Percentiles rank a stretch among this genome's conserved stretches.
These are phyloP conservation scores for Xyliphius kryptos DNA, from an alignment of 2,113 vertebrate genomes.

Conservation along the genomic window DNA sequence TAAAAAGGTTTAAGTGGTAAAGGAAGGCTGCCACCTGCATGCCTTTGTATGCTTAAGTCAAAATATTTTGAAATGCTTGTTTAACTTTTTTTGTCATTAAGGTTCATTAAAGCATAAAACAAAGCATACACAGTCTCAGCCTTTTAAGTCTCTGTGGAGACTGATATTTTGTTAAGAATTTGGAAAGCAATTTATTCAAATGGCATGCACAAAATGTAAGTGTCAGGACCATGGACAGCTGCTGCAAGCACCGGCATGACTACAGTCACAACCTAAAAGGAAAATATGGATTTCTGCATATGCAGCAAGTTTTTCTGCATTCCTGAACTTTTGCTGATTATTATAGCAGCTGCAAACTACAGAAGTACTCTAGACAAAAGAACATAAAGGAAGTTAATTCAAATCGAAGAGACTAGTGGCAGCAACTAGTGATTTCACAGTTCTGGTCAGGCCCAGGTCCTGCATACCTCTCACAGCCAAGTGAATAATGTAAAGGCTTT, in stretches of 20 bases:
- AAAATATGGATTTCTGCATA: not conserved
- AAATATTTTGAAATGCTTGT: too few species aligned
- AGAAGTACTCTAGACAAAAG: constrained; percentile 53
- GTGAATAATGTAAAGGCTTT: constrained; percentile 65
- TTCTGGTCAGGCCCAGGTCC: constrained; percentile 40
- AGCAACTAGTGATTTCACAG: constrained; percentile 42
- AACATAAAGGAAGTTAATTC: constrained; percentile 27
- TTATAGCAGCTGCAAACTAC: constrained; percentile 12
- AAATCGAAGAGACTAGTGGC: constrained; percentile 31
- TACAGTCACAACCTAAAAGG: constrained; percentile 24
- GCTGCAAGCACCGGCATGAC: constrained; percentile 16
- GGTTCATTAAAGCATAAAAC: too few species aligned
- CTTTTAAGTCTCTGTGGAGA: constrained; percentile 11
- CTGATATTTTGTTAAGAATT: constrained; percentile 33
- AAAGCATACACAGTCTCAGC: too few species aligned
- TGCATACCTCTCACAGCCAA: constrained; percentile 40
- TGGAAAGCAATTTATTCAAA: constrained; percentile 1
- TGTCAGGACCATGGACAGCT: constrained; percentile 68
- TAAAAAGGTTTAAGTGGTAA: too few species aligned
- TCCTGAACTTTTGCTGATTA: not conserved
- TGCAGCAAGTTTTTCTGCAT: not conserved
- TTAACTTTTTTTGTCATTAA: too few species aligned
- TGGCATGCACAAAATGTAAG: constrained; percentile 47
- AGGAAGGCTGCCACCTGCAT: too few species aligned
- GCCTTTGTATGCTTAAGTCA: too few species aligned